phyloP scores from a whole-genome alignment of 2,888 invertebrate genomes.

The Macrophya alboannulata region DNA sequence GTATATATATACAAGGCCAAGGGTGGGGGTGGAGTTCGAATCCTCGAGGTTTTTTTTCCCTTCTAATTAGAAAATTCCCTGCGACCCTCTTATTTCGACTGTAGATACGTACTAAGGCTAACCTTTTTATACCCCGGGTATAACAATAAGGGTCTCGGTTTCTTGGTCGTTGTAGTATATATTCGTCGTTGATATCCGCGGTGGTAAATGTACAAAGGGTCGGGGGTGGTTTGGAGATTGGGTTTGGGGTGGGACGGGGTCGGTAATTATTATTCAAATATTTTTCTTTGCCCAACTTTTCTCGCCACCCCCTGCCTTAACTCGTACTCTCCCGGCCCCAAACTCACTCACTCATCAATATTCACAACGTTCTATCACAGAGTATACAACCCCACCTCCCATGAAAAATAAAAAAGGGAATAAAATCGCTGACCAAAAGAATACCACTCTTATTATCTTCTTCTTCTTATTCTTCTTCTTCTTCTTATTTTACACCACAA shows the following conservation, averaged over 20 bases:
- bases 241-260: slow-evolving; percentile 61
- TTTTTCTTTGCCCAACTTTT: slow-evolving; percentile 71
- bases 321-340: not conserved
- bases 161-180: not conserved
- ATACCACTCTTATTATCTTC: slow-evolving; percentile 63
- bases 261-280: slow-evolving; percentile 78
- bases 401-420: slow-evolving; percentile 44
- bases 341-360: slow-evolving; percentile 71
- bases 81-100: slow-evolving; percentile 59
- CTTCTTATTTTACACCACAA: slow-evolving; percentile 40
- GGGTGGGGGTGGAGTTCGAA: not conserved
- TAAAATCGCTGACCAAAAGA: slow-evolving; percentile 62
- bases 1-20: not conserved
- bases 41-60: slow-evolving; percentile 59
- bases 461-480: slow-evolving; percentile 34
- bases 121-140: slow-evolving; percentile 41
- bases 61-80: slow-evolving; percentile 78
- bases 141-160: slow-evolving; percentile 18
- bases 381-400: too few species aligned
- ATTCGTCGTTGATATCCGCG: not conserved
- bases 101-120: not conserved
- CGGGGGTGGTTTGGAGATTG: slow-evolving; percentile 48
- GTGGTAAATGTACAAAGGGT: not conserved
- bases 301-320: slow-evolving; percentile 41
- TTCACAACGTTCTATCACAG: slow-evolving; percentile 69